A percentile compares a stretch with the other conserved stretches of the same genome.
Evolutionary conservation across 2,888 invertebrate genomes (phyloP).

Genomic region (Euphydryas editha): DNA sequence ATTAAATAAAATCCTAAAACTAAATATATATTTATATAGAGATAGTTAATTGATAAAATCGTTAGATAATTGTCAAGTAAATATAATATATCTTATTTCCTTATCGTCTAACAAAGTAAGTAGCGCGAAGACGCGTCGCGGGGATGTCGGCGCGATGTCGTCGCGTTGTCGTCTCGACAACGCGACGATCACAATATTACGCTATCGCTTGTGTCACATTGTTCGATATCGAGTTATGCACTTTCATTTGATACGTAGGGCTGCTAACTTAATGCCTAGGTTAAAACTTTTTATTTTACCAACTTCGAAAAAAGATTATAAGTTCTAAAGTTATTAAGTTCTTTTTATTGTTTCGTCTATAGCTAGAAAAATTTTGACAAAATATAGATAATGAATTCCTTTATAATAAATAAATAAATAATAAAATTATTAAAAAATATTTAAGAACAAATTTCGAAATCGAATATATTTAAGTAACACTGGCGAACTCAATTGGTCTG

Average conservation of each 20-base stretch:
- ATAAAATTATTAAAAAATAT: no score
- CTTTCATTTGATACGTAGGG: constrained; percentile 62
- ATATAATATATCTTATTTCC: neutral
- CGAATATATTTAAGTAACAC: no score
- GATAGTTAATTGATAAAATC: neutral
- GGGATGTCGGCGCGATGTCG: constrained; percentile 26
- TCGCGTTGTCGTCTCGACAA: constrained; percentile 39
- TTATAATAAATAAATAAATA: no score
- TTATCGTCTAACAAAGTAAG: constrained; percentile 3
- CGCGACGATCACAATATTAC: constrained; percentile 58
- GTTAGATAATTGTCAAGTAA: neutral
- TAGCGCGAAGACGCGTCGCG: constrained; percentile 10
- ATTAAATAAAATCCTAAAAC: neutral
- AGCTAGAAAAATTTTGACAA: no score
- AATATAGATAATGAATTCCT: no score
- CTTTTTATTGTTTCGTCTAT: no score
- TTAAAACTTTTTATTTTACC: neutral
- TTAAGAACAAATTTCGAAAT: no score
- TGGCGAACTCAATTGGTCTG: no score
- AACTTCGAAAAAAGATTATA: no score
- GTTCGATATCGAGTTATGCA: constrained; percentile 71
- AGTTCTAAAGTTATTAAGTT: no score
- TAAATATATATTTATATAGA: neutral
- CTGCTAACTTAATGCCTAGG: constrained; percentile 15
- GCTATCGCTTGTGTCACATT: constrained; percentile 67